Base-by-base conservation (phyloP, 1,140 invertebrate genomes). In the Drosophila busckii region DNA sequence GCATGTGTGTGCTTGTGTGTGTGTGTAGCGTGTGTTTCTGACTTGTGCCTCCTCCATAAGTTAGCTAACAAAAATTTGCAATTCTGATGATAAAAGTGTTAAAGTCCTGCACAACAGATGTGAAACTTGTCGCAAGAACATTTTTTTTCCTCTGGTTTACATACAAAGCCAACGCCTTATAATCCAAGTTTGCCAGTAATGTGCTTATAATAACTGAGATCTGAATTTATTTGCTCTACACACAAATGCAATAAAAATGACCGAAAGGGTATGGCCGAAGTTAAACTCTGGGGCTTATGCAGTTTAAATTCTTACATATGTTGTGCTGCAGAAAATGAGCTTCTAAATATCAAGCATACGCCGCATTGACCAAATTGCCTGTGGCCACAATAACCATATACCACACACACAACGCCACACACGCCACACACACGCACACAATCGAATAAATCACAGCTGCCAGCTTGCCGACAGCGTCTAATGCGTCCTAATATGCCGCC, bases 41-140 rank as follows among this genome's bases (percentile, higher is more conserved):
- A 8, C 37, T 40, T 34, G 38, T 54, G 29, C 61, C 46, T 76
- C 61, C 53, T 49, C 22, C 42, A 44, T 44, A 46, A 61, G 53
- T 53, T 48, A n/a, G 34, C 34, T 40, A 35, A 15, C 25, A 23
- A 9, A 48, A 67, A 76, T 76, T 76, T 78, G 71, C 71, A 64
- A 76, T 76, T 78, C 75, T 55, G 70, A 76, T 76, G 71, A 62
- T 62, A 40, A 78, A 76, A 76, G 71, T 76, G 71, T 67, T 78
- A 50, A 78, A 78, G 54, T 59, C 46, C 46, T 44, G 23, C 23
- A 26, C 34, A 44, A 49, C 42, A 63, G 31, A 35, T 68, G 45
- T 17, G 49, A 6, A 13, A 32, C 4, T 12, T 42, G 41, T 31
- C 20, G 25, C 29, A 13, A 25, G 25, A 8, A 48, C 7, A 29